Evolutionary conservation across 1,140 invertebrate genomes (phyloP).

Genomic region (Drosophila yakuba): DNA sequence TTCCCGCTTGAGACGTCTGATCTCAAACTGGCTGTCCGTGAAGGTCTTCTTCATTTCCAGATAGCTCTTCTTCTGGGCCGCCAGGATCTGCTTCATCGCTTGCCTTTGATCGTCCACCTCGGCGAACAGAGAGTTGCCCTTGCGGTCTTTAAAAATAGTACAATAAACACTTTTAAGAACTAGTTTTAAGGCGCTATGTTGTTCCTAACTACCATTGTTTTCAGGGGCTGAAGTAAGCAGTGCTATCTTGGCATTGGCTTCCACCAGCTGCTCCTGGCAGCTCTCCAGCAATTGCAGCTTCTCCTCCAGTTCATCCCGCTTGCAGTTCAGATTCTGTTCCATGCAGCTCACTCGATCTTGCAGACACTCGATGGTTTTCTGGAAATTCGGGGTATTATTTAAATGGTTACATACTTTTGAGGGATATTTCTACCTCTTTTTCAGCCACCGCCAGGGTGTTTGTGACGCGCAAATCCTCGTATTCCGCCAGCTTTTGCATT

Average conservation of each 20-base stretch:
- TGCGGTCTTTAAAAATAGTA: slow-evolving; percentile 56
- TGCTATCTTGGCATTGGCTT: slow-evolving; percentile 75
- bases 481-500: slow-evolving; percentile 73
- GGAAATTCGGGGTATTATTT: fast-evolving
- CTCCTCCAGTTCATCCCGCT: slow-evolving; percentile 77
- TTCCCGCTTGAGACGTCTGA: slow-evolving; percentile 84
- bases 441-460: slow-evolving; percentile 67
- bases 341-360: slow-evolving; percentile 73
- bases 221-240: slow-evolving; percentile 60
- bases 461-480: slow-evolving; percentile 30
- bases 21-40: slow-evolving; percentile 83
- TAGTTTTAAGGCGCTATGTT: too few species aligned
- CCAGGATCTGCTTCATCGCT: slow-evolving; percentile 82
- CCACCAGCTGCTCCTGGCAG: slow-evolving; percentile 75
- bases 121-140: slow-evolving; percentile 86
- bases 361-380: slow-evolving; percentile 76
- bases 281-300: slow-evolving; percentile 73
- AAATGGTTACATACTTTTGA: not conserved
- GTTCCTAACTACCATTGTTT: slow-evolving; percentile 47
- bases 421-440: slow-evolving; percentile 53
- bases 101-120: slow-evolving; percentile 86
- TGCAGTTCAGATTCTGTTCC: slow-evolving; percentile 73
- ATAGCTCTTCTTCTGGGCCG: slow-evolving; percentile 83
- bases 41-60: slow-evolving; percentile 84
- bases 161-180: not conserved